These are phyloP conservation scores for Hipposideros armiger DNA, from an alignment of 2,113 vertebrate genomes.

Conservation along the genomic window DNA sequence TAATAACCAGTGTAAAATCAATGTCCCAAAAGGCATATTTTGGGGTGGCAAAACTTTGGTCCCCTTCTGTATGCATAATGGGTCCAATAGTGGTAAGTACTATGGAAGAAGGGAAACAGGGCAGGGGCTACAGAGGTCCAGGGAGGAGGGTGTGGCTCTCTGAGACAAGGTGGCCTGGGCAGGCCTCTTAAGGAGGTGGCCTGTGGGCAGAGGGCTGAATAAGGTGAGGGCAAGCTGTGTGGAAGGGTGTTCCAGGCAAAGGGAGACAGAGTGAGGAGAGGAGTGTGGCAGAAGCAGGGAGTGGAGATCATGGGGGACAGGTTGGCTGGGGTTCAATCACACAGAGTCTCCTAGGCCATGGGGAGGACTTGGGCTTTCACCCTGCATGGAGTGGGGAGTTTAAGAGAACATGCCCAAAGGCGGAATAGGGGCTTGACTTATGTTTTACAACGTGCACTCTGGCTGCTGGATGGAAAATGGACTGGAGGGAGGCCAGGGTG, in stretches of 20 bases:
- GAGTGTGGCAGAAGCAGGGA: not conserved
- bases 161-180: not conserved
- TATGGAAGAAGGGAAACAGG: not conserved
- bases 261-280: not conserved
- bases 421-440: not conserved
- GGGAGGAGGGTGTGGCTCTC: not conserved
- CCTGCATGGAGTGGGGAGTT: not conserved
- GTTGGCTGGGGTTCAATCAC: not conserved
- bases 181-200: not conserved
- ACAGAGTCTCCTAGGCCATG: fast-evolving
- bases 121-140: not conserved
- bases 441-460: not conserved
- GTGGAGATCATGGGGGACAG: not conserved
- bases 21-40: not conserved
- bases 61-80: not conserved
- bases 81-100: not conserved
- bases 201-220: not conserved
- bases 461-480: not conserved
- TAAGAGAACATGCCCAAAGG: not conserved
- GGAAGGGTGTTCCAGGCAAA: not conserved
- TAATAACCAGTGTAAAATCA: not conserved
- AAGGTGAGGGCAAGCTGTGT: not conserved
- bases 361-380: not conserved
- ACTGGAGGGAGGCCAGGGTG: not conserved
- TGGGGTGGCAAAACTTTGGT: not conserved